Evolutionary conservation across 2,888 invertebrate genomes (phyloP).

Genomic region (Leptopilina syphax): DNA sequence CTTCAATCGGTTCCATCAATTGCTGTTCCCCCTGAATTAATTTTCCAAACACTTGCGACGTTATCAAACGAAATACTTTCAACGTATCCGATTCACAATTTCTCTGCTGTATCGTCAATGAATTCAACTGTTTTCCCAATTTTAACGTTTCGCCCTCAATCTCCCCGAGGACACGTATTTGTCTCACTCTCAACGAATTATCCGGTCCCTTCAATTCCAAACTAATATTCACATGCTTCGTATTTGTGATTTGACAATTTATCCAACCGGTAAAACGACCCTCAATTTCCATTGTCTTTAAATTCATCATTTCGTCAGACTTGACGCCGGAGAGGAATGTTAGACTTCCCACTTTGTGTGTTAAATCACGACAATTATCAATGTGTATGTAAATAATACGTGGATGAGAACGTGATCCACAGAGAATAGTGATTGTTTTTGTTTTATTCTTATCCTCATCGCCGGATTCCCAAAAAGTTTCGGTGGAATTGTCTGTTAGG

Average conservation of each 20-base stretch:
- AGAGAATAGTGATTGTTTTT: constrained; percentile 82
- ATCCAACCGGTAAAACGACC: constrained; percentile 93
- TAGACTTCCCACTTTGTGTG: constrained; percentile 92
- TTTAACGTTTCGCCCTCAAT: constrained; percentile 80
- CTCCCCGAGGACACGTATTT: constrained; percentile 85
- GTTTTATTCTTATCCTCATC: constrained; percentile 97
- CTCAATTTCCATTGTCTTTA: constrained; percentile 92
- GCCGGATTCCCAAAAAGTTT: constrained; percentile 99
- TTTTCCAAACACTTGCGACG: constrained; percentile 95
- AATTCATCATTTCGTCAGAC: constrained; percentile 87
- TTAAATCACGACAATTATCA: constrained; percentile 95
- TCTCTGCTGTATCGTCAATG: constrained; percentile 86
- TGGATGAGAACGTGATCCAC: constrained; percentile 82
- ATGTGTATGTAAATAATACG: constrained; percentile 91
- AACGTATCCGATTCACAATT: constrained; percentile 95
- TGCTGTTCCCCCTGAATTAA: constrained; percentile 85
- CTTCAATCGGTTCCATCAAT: constrained; percentile 68
- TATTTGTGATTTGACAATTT: constrained; percentile 85
- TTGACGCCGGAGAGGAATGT: constrained; percentile 91
- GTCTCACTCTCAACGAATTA: constrained; percentile 92
- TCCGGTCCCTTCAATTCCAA: constrained; percentile 95
- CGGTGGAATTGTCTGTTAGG: constrained; percentile 94
- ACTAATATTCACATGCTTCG: constrained; percentile 81
- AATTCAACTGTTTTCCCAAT: constrained; percentile 78
- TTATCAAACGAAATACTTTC: constrained; percentile 93